Evolutionary conservation across 2,888 invertebrate species (phyloP).

Genomic region (Craniophora ligustri): DNA sequence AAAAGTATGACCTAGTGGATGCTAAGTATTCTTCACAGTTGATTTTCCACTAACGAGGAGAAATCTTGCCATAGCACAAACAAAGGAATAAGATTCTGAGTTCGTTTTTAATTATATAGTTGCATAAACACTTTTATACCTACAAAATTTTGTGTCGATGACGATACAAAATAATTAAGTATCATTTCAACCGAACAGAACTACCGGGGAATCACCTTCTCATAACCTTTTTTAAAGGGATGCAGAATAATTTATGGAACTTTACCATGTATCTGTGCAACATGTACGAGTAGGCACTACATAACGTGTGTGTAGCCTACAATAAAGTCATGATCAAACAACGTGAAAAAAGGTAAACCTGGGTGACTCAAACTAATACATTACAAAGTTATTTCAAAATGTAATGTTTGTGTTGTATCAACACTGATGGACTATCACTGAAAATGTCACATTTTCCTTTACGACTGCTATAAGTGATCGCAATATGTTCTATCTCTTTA

Average conservation of each 20-base stretch:
- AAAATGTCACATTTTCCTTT: constrained; percentile 46
- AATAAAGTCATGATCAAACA: constrained; percentile 9
- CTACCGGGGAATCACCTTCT: too few species aligned
- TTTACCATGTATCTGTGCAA: too few species aligned
- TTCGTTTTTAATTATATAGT: constrained; percentile 4
- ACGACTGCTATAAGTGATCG: constrained; percentile 27
- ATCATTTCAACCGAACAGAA: too few species aligned
- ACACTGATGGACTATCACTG: constrained; percentile 26
- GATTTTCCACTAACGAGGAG: constrained; percentile 23
- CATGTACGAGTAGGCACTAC: too few species aligned
- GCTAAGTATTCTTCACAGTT: constrained; percentile 4
- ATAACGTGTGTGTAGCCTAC: too few species aligned
- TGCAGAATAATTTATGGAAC: too few species aligned
- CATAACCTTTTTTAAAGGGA: too few species aligned
- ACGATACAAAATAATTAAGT: too few species aligned
- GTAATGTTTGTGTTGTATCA: constrained; percentile 36
- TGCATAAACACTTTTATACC: too few species aligned
- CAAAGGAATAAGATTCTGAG: background rate
- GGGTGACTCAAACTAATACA: constrained; percentile 34
- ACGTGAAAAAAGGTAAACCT: constrained; percentile 22
- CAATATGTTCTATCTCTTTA: constrained; percentile 45
- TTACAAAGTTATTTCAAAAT: constrained; percentile 38
- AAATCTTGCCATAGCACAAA: constrained; percentile 15
- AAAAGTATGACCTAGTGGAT: constrained; percentile 29
- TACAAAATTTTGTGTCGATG: too few species aligned